Percentiles rank a stretch among this genome's conserved stretches.
Evolutionary conservation across 2,797 vertebrate genomes (phyloP).

Genomic region (Helarctos malayanus): DNA sequence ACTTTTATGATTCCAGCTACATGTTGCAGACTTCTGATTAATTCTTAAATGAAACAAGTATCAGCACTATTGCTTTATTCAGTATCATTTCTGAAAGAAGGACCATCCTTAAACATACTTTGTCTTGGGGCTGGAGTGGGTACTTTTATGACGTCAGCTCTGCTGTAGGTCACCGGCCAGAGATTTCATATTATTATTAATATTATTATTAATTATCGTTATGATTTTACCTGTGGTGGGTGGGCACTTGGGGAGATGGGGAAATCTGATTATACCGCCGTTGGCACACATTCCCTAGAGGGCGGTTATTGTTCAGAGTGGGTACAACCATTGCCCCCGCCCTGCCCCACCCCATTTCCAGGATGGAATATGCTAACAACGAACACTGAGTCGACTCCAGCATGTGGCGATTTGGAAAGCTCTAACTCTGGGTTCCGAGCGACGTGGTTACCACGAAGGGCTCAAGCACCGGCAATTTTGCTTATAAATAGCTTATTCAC

Average conservation of each 20-base stretch:
- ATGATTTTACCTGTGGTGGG: neutral
- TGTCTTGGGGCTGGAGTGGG: neutral
- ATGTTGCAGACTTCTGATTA: neutral
- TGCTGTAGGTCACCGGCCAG: neutral
- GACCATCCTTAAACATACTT: neutral
- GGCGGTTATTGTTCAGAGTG: neutral
- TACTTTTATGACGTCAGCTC: neutral
- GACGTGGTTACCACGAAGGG: neutral
- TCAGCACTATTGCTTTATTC: neutral
- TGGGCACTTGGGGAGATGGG: neutral
- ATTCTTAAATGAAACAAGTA: neutral
- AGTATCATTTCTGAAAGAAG: neutral
- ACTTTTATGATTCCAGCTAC: neutral
- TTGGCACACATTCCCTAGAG: neutral
- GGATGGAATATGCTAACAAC: neutral
- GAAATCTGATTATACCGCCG: neutral
- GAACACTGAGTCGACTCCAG: neutral
- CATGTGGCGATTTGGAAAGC: neutral
- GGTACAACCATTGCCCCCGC: neutral
- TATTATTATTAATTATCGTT: neutral
- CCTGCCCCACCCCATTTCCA: neutral
- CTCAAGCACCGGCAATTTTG: neutral
- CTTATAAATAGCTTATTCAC: neutral
- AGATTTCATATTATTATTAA: neutral
- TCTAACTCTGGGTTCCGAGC: neutral